Conservation (phyloP, 2,113 vertebrate species). For the Notarius lentiginosus region DNA sequence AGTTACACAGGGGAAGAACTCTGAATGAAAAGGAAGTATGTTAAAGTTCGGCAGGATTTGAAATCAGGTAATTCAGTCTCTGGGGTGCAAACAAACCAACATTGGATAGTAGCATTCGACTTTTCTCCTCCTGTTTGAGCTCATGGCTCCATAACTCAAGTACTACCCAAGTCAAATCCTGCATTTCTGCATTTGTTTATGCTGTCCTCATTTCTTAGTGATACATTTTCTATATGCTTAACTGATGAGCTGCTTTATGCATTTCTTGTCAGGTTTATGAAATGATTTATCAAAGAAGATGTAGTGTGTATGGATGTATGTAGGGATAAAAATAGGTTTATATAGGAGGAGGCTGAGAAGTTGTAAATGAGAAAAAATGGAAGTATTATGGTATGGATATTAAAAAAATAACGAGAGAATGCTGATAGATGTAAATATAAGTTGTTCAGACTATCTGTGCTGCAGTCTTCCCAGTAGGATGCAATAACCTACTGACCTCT, state of each 20-base stretch:
- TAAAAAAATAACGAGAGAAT: not conserved
- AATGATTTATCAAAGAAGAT: not conserved
- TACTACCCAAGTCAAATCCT: not conserved
- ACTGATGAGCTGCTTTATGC: not conserved
- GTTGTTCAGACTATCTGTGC: constrained; percentile 23
- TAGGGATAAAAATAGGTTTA: not conserved
- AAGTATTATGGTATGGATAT: not conserved
- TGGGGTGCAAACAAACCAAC: not conserved
- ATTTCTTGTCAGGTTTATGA: not conserved
- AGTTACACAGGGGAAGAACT: constrained; percentile 11
- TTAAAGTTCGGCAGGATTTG: not conserved
- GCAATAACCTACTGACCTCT: constrained; percentile 34
- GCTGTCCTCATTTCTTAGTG: not conserved
- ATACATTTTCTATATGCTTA: not conserved
- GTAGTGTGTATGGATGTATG: not conserved
- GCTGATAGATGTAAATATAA: constrained; percentile 15
- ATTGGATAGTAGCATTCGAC: not conserved
- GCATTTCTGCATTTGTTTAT: constrained; percentile 14
- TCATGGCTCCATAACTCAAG: not conserved
- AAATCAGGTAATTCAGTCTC: not conserved
- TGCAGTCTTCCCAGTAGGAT: constrained; percentile 21
- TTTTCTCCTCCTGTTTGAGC: constrained; percentile 1
- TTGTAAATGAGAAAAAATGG: not conserved
- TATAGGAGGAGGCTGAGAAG: not conserved
- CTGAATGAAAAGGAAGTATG: constrained; percentile 18